Evolutionary conservation across 2,113 vertebrate genomes (phyloP).

Genomic region (Spizaetus ornatus): DNA sequence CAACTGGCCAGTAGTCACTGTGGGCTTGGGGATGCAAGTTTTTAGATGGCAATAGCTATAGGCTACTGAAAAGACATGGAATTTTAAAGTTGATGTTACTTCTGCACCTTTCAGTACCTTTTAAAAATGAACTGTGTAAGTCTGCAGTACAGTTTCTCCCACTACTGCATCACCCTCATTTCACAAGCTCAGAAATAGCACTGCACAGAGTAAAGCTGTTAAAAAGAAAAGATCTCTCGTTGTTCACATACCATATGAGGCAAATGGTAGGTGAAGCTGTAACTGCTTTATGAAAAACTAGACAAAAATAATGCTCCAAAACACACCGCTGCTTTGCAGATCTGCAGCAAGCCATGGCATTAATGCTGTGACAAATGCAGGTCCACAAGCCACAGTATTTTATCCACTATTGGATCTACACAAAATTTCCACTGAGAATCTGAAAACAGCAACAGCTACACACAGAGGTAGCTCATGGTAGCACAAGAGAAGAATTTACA

Average conservation of each 20-base stretch:
- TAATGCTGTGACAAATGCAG: background rate
- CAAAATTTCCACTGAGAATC: background rate
- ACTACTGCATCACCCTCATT: background rate
- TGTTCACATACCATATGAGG: background rate
- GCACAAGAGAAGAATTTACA: background rate
- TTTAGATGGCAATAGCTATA: background rate
- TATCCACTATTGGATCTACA: background rate
- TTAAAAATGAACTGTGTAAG: background rate
- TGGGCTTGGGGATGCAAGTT: background rate
- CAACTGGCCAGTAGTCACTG: background rate
- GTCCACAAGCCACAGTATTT: background rate
- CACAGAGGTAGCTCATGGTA: background rate
- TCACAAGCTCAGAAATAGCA: background rate
- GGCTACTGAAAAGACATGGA: background rate
- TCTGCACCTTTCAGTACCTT: background rate
- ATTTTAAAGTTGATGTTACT: background rate
- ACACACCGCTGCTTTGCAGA: background rate
- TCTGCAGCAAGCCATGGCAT: background rate
- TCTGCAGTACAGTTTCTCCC: background rate
- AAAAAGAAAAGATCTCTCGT: background rate
- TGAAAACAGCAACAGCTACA: background rate
- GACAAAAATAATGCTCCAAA: background rate
- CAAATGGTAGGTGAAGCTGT: background rate
- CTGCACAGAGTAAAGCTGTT: background rate
- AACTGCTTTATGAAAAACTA: background rate